These are phyloP conservation scores for Apodemus agrarius DNA, from an alignment of 2,797 vertebrate genomes.

Conservation along the genomic window DNA sequence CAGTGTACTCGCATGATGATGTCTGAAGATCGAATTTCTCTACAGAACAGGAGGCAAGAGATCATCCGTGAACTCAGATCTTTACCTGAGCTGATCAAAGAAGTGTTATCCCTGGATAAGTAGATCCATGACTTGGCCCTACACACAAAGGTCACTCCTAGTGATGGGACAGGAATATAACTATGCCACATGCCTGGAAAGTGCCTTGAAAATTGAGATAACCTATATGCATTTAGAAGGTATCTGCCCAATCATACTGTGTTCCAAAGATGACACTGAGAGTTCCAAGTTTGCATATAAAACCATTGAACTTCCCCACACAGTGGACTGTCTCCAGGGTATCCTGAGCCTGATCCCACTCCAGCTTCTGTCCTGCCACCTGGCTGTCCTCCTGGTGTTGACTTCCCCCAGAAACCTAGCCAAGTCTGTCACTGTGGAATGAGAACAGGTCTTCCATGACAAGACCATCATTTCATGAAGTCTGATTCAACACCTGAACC, in stretches of 20 bases:
- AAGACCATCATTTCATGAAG: background rate
- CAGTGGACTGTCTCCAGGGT: too few species aligned
- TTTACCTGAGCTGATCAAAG: constrained; percentile 91
- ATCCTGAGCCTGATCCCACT: too few species aligned
- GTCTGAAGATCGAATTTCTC: too few species aligned
- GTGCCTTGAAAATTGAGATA: constrained; percentile 89
- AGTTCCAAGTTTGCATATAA: too few species aligned
- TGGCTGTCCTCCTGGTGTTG: constrained; percentile 90
- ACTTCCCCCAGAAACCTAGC: constrained; percentile 98
- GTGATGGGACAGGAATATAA: constrained; percentile 98
- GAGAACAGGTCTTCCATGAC: constrained; percentile 72
- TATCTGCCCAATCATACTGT: too few species aligned
- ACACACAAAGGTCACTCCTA: constrained; percentile 93
- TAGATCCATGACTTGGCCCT: constrained; percentile 94
- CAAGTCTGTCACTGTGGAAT: constrained; percentile 98
- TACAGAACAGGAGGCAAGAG: too few species aligned
- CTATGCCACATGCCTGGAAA: constrained; percentile 97
- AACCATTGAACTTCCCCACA: too few species aligned
- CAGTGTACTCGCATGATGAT: too few species aligned
- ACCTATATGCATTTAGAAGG: too few species aligned
- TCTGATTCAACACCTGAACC: constrained; percentile 54
- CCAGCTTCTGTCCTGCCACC: too few species aligned
- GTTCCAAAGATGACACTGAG: too few species aligned
- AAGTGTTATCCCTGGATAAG: constrained; percentile 93
- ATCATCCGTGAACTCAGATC: too few species aligned